Conservation (phyloP, 2,113 vertebrate species). For the Tragelaphus strepsiceros region DNA sequence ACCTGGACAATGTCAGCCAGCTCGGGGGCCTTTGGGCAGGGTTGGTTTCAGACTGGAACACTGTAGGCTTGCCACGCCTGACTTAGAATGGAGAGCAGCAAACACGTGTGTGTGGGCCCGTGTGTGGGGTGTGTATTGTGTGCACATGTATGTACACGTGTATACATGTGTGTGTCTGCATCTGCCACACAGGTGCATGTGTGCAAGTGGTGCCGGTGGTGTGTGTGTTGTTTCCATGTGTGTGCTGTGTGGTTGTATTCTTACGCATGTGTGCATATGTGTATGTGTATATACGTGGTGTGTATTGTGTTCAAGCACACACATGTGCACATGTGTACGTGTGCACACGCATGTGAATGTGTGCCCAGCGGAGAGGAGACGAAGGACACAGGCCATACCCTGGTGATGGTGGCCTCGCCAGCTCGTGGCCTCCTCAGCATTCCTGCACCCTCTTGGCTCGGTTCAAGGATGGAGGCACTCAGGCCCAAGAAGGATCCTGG, state of each 20-base stretch:
- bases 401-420: accelerated
- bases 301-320: background rate
- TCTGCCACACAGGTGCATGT: accelerated
- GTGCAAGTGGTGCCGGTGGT: background rate
- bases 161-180: accelerated
- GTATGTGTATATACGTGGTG: background rate
- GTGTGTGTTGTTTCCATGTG: background rate
- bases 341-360: accelerated
- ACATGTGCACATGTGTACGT: accelerated
- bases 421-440: accelerated
- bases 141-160: accelerated
- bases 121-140: background rate
- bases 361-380: background rate
- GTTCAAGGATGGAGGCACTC: background rate
- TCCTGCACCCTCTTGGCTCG: accelerated
- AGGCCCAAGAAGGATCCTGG: background rate
- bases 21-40: accelerated
- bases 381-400: background rate
- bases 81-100: background rate
- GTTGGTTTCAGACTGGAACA: background rate
- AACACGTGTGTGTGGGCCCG: too few relatives aligned
- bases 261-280: background rate
- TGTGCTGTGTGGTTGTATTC: background rate
- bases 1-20: accelerated
- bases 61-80: background rate